These are phyloP conservation scores for Congeria kusceri DNA, from an alignment of 2,888 invertebrate genomes.

Conservation along the genomic window DNA sequence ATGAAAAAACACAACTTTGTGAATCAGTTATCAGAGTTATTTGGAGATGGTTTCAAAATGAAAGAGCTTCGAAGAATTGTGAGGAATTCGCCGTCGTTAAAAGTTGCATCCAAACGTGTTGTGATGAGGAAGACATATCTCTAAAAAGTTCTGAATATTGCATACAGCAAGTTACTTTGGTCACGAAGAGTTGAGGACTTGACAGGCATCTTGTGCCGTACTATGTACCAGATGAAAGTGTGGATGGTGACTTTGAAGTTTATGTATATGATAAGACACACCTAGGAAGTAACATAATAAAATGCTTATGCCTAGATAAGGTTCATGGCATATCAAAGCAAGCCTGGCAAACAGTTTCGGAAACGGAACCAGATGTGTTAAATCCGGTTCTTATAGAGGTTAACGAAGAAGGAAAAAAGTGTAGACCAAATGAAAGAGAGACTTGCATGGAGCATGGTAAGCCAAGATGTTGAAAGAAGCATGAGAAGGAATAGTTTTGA, in stretches of 20 bases:
- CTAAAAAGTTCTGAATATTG: no score
- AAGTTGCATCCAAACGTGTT: no score
- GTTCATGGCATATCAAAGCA: constrained; percentile 14
- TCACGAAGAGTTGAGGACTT: no score
- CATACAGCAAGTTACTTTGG: no score
- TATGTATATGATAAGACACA: constrained; percentile 38
- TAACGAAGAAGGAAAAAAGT: constrained; percentile 29
- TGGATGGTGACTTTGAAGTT: constrained; percentile 13
- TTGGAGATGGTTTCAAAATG: no score
- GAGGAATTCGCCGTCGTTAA: no score
- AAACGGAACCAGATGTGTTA: constrained; percentile 8
- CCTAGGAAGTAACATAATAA: constrained; percentile 30
- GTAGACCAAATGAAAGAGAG: constrained; percentile 37
- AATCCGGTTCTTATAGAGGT: constrained; percentile 19
- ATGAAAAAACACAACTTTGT: no score
- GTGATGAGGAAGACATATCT: no score
- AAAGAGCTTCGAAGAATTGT: no score
- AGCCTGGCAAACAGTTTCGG: constrained; percentile 16
- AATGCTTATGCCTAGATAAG: constrained; percentile 18
- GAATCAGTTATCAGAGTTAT: no score
- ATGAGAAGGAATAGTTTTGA: background rate
- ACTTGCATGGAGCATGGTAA: constrained; percentile 21
- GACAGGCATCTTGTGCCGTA: constrained; percentile 20
- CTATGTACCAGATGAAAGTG: constrained; percentile 17
- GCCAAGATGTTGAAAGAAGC: constrained; percentile 9